Base-by-base conservation (phyloP, 2,113 vertebrate genomes). In the Fukomys damarensis region DNA sequence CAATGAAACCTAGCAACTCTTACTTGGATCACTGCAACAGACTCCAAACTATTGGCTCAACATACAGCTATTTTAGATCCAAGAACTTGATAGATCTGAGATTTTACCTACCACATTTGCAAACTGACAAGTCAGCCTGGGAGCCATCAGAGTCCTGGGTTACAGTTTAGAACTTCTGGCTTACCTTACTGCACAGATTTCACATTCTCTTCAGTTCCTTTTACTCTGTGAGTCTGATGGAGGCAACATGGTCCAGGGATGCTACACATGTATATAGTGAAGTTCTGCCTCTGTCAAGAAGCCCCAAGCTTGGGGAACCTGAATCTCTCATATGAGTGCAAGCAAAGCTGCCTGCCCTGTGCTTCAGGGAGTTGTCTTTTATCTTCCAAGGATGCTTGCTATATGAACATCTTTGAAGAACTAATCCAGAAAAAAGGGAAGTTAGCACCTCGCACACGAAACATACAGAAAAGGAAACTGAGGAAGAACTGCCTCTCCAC, bases 351-450 rank as follows among this genome's bases (percentile, higher is more conserved):
- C n/a, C 54, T 63, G 54, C 38, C 7, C 30, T 38, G 35, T 58
- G 41, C 77, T 66, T 52, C 49, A 52, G 43, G 65, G 54, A 41
- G 20, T 5, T 56, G 20, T 32, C n/a, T 61, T 88, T 14, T 28
- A 4, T 76, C 43, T 81, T 76, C 49, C 79, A 94, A 86, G 13
- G 26, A 79, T 72, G 22, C 3, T 79, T 88, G 28, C 22, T 68
- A 30, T 35, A 58, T n/a, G 92, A 85, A 81, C 72, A 54, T 81
- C 65, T 32, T n/a, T 91, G 79, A 95, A 77, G 91, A 70, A 86
- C 68, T 76, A 92, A 79, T 38, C 28, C 4, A 30, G 52, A 80
- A 74, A n/a, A 82, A 83, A 19, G 17, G 28, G 11, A 17, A 35
- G 19, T 86, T 65, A 72, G n/a, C 63, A 70, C 1, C n/a, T 90